Conservation (phyloP, 2,113 vertebrate species). For the Bos javanicus region DNA sequence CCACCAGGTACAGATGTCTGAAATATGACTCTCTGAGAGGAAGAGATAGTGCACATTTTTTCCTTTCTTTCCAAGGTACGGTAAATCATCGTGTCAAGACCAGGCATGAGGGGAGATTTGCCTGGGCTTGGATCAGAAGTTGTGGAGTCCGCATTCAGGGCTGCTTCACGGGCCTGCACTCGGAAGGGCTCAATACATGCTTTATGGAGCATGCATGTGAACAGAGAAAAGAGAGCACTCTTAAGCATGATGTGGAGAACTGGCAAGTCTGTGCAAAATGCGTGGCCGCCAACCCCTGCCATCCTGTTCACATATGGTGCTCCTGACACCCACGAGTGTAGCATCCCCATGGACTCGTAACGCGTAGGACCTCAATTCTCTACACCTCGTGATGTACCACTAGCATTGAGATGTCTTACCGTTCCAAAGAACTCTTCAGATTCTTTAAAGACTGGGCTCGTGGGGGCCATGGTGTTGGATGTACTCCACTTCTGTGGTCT, state of each 20-base stretch:
- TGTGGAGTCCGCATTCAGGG: background rate
- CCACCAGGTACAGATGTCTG: fast-evolving
- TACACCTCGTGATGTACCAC: background rate
- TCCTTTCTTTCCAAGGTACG: background rate
- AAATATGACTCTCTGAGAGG: background rate
- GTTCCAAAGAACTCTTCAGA: background rate
- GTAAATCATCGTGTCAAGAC: background rate
- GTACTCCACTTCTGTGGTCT: background rate
- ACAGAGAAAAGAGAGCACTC: background rate
- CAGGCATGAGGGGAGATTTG: background rate
- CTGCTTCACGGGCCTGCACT: fast-evolving
- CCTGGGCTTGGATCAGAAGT: background rate
- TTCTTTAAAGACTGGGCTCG: background rate
- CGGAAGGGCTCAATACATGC: fast-evolving
- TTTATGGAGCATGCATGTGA: no score
- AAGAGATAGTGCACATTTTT: background rate
- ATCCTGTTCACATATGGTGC: fast-evolving
- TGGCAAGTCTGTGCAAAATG: background rate
- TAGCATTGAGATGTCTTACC: background rate
- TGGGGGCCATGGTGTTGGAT: background rate
- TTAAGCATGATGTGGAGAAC: background rate
- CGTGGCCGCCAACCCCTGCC: background rate
- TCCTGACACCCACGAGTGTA: fast-evolving
- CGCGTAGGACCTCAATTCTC: fast-evolving
- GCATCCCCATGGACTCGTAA: background rate